A percentile compares a stretch with the other conserved stretches of the same genome.
phyloP scores from a whole-genome alignment of 1,140 invertebrate species.

The Anastrepha ludens region DNA sequence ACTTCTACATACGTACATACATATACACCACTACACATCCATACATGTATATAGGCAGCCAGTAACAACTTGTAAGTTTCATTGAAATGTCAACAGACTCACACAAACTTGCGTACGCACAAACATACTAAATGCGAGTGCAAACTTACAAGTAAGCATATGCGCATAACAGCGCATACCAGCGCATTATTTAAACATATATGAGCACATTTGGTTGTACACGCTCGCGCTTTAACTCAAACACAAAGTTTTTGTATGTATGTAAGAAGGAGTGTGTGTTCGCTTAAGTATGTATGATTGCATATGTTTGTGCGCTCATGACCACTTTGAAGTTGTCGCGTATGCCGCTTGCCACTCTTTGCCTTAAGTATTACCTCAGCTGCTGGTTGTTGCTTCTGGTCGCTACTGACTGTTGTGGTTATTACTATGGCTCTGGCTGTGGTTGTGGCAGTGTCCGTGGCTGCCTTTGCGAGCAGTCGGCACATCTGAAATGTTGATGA shows the following conservation, averaged over 20 bases:
- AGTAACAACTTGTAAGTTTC: neutral
- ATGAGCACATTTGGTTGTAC: slow-evolving; percentile 10
- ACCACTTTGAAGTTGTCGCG: slow-evolving; percentile 36
- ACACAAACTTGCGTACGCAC: neutral
- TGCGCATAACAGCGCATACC: neutral
- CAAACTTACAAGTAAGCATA: neutral
- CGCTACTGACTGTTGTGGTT: neutral
- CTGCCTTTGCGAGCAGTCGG: neutral
- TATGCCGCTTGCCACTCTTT: neutral
- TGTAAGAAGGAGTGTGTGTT: too few species aligned
- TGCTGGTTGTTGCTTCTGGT: neutral
- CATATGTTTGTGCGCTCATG: neutral
- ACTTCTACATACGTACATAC: neutral
- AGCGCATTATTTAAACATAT: slow-evolving; percentile 10
- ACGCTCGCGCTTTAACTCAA: neutral
- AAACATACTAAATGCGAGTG: neutral
- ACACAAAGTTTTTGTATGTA: neutral
- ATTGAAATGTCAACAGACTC: neutral
- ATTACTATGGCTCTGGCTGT: neutral
- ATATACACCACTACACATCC: neutral
- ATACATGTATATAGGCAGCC: too few species aligned
- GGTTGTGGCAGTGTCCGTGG: neutral
- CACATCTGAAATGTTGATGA: slow-evolving; percentile 39
- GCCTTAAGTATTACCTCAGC: neutral
- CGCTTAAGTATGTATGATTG: too few species aligned